Base-by-base conservation (phyloP, 2,113 vertebrate genomes). In the Callorhinus ursinus region DNA sequence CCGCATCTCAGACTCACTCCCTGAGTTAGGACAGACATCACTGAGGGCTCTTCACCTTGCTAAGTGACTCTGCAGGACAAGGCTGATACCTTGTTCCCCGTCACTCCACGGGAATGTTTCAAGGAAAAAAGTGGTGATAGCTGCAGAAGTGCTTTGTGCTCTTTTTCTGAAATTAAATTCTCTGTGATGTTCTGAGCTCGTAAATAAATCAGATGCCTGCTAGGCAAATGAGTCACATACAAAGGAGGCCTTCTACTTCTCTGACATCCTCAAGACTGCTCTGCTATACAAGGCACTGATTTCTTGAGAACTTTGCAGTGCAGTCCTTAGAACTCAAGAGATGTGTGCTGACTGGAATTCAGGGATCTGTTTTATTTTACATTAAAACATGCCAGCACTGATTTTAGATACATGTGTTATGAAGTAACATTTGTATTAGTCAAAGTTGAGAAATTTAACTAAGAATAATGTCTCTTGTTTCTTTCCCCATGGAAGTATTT, bases 361-460 rank as follows among this genome's bases (percentile, higher is more conserved):
- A 65, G 77, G 53, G 88, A 79, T 95, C 93, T 96, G 90, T 92
- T 98, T 96, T 96, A 55, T 96, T 92, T 96, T 92, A 57, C n/a
- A 83, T 49, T 67, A 94, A 93, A 83, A 53, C 93, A 94, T 76
- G 65, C 95, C 74, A 88, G 77, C 33, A 53, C 26, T n/a, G 67
- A 86, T 86, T 93, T 95, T 91, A 93, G 96, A 90, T 91, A 51
- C 57, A 90, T 92, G 63, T 96, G 77, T 88, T 96, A 55, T 87
- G 88, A 97, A 97, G 76, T 93, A 96, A 94, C 51, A 96, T 96
- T 97, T 96, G 42, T 96, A 92, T 96, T 95, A 93, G 93, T 95
- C 88, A 72, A 98, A 97, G 85, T 86, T 94, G 85, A 93, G 91
- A 97, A 94, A 97, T 92, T 93, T 97, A 94, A 97, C 97, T 97